Evolutionary conservation across 2,797 vertebrate genomes (phyloP).

Genomic region (Garrulus glandarius): DNA sequence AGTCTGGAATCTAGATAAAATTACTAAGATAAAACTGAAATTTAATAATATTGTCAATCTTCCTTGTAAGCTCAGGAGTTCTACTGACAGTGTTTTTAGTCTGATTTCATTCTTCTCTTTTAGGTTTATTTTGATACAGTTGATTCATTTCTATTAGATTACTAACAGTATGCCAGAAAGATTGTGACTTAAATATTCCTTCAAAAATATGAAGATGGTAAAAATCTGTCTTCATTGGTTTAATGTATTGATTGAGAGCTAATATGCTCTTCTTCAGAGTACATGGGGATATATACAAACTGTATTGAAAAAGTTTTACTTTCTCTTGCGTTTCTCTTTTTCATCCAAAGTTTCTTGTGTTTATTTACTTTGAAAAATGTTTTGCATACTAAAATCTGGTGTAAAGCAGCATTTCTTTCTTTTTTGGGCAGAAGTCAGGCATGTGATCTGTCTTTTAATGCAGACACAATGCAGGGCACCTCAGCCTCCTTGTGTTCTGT

Average conservation of each 20-base stretch:
- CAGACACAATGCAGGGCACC: background rate
- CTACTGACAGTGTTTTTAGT: background rate
- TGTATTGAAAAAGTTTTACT: background rate
- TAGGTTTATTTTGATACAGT: background rate
- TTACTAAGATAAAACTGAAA: background rate
- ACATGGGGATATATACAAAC: background rate
- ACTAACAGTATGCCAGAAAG: background rate
- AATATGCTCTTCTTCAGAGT: background rate
- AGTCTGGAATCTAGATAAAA: background rate
- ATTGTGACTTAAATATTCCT: background rate
- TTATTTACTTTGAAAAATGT: background rate
- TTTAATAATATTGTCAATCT: conserved; percentile 8
- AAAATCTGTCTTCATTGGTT: background rate
- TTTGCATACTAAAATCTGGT: background rate
- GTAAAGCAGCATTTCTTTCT: background rate
- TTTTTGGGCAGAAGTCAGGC: background rate
- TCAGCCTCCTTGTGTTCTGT: background rate
- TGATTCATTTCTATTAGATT: background rate
- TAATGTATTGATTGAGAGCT: background rate
- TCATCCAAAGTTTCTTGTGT: background rate
- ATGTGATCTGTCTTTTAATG: background rate
- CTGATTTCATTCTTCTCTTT: background rate
- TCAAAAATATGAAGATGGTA: background rate
- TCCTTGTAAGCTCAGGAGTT: background rate
- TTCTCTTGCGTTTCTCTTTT: background rate